phyloP scores from a whole-genome alignment of 2,888 invertebrate species.

The Spilosoma lubricipeda region DNA sequence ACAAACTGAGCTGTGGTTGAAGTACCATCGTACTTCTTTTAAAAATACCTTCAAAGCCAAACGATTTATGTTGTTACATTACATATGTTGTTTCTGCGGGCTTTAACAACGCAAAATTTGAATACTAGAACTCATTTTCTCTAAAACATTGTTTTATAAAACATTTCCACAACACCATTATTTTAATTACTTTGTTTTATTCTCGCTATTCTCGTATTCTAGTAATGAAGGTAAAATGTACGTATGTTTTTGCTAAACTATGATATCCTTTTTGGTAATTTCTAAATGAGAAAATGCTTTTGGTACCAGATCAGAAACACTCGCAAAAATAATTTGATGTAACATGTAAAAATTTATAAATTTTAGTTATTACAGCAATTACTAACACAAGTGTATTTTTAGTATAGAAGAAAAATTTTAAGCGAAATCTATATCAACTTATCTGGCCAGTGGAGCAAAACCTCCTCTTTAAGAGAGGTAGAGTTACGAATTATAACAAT shows the following conservation, averaged over 20 bases:
- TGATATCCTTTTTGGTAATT: background rate
- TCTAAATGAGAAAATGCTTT: background rate
- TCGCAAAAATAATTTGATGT: background rate
- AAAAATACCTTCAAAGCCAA: background rate
- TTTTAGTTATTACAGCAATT: background rate
- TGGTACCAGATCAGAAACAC: background rate
- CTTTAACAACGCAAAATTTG: background rate
- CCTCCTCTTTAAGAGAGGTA: no score
- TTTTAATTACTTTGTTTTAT: constrained; percentile 10
- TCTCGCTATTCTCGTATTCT: background rate
- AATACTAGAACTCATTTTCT: background rate
- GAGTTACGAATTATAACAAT: background rate
- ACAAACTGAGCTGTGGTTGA: background rate
- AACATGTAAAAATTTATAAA: background rate
- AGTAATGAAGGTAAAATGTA: background rate
- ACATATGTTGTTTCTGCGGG: background rate
- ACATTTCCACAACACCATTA: background rate
- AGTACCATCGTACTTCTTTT: background rate
- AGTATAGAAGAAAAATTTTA: no score
- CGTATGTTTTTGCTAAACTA: background rate
- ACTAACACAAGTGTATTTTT: background rate
- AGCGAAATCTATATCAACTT: no score
- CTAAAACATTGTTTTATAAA: background rate
- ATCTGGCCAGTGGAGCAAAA: no score
- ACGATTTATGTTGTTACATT: background rate